Conservation (phyloP, 2,888 invertebrate species). For the Andrena chrysosceles region DNA sequence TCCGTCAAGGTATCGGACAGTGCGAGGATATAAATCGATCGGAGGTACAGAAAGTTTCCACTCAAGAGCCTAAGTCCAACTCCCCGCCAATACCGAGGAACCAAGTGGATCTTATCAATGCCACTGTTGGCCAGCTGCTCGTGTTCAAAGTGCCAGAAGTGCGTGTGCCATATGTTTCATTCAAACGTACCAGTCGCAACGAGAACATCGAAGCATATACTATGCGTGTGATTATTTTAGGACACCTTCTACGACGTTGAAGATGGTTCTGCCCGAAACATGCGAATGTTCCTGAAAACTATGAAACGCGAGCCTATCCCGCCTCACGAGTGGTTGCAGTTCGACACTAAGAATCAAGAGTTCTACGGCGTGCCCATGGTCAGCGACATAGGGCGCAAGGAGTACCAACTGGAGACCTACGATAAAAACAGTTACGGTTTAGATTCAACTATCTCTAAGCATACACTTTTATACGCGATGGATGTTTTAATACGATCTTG, state of each 20-base stretch:
- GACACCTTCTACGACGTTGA: constrained; percentile 96
- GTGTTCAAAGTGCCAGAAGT: constrained; percentile 93
- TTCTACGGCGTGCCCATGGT: constrained; percentile 94
- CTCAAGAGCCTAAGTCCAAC: constrained; percentile 87
- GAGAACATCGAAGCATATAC: neutral
- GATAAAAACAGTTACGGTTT: constrained; percentile 75
- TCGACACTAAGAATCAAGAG: constrained; percentile 94
- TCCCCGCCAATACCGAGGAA: constrained; percentile 92
- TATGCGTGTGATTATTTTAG: constrained; percentile 82
- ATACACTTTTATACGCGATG: neutral
- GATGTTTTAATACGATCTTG: neutral
- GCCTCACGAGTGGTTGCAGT: constrained; percentile 93
- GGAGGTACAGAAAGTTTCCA: constrained; percentile 85
- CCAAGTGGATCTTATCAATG: constrained; percentile 93
- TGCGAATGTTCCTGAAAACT: constrained; percentile 91
- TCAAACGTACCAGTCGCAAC: neutral
- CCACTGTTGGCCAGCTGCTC: constrained; percentile 92
- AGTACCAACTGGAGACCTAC: constrained; percentile 90
- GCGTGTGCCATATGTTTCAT: constrained; percentile 73
- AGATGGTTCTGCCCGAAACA: constrained; percentile 90
- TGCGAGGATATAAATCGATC: constrained; percentile 87
- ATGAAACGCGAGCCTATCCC: constrained; percentile 90
- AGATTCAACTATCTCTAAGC: neutral
- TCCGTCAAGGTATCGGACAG: constrained; percentile 89
- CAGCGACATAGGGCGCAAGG: constrained; percentile 90